A percentile compares a stretch with the other conserved stretches of the same genome.
Conservation (phyloP, 2,797 vertebrate species). For the Diplodus sargus region DNA sequence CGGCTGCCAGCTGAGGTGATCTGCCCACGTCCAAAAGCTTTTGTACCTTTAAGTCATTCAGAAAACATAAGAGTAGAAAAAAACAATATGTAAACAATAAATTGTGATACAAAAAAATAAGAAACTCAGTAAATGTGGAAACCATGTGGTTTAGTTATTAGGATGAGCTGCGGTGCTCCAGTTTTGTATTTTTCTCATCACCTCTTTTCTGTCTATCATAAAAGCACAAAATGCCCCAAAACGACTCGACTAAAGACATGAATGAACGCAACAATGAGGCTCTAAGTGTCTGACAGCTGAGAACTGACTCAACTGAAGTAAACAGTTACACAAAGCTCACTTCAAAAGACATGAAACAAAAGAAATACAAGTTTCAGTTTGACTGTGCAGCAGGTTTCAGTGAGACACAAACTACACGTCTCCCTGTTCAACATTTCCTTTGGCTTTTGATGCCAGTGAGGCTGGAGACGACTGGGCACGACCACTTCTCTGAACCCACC, state of each 20-base stretch:
- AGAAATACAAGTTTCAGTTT: background rate
- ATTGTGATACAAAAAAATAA: background rate
- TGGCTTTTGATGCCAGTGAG: slow-evolving; percentile 27
- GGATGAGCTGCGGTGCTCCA: background rate
- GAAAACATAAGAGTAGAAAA: no score
- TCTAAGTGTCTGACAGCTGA: no score
- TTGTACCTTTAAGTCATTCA: no score
- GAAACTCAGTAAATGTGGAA: background rate
- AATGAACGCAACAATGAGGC: background rate
- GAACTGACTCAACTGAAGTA: background rate
- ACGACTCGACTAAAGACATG: background rate
- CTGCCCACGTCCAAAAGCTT: no score
- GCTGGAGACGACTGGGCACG: slow-evolving; percentile 34
- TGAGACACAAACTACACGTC: background rate
- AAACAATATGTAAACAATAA: background rate
- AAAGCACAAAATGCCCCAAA: background rate
- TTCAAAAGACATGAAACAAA: no score
- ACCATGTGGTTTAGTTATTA: background rate
- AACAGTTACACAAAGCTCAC: background rate
- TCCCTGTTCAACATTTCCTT: slow-evolving; percentile 13
- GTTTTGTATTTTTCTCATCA: background rate
- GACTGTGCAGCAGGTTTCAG: background rate
- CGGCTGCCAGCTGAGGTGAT: no score
- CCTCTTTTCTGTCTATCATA: background rate
- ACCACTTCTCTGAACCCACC: slow-evolving; percentile 34